Evolutionary conservation across 2,113 vertebrate genomes (phyloP), one percentile per base, ranked within the genome.

Genomic region (Nothocercus nigrocapillus): DNA sequence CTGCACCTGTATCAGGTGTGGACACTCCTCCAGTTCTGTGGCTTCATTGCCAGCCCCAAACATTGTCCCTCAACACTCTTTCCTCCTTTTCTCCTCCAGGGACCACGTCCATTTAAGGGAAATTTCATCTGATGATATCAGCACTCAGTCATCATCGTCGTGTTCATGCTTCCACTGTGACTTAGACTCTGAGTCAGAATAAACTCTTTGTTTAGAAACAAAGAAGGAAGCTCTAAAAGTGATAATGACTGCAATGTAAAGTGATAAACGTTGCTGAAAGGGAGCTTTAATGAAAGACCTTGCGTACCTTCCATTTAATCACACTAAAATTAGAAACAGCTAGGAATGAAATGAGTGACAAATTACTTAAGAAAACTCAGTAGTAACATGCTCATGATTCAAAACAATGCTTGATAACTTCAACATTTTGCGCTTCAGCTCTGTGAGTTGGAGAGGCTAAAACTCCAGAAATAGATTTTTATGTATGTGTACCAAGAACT

Each of bases 171-270:
- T 95, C 47, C 54, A 28, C 62, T 82, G 63, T 70, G 84, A 76
- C 84, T 72, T 88, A 49, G 49, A 72, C 58, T 88, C 84, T 92
- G 59, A 93, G 51, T 92, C 92, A 94, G 82, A 94, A 72, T 42
- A 91, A 82, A 77, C 45, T 25, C 4, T 75, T 91, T 93, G 59
- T 91, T 95, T 78, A 76, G 77, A 90, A 94, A 93, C 42, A 87
- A 89, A 91, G 45, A 62, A 78, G 75, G 19, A 78, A 22, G 15
- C 84, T 90, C 74, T 94, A 51, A 85, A 94, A 82, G 79, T 77
- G 89, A 90, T n/a, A 86, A 74, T 72, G 51, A 62, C 38, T 87
- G 72, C 42, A 66, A 22, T 30, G 59, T 75, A 88, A 89, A 94
- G 90, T 66, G 13, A 68, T 69, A 69, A 96, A 85, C 30, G 85